Conservation (phyloP, 2,797 vertebrate genomes). For the Selene dorsalis region DNA sequence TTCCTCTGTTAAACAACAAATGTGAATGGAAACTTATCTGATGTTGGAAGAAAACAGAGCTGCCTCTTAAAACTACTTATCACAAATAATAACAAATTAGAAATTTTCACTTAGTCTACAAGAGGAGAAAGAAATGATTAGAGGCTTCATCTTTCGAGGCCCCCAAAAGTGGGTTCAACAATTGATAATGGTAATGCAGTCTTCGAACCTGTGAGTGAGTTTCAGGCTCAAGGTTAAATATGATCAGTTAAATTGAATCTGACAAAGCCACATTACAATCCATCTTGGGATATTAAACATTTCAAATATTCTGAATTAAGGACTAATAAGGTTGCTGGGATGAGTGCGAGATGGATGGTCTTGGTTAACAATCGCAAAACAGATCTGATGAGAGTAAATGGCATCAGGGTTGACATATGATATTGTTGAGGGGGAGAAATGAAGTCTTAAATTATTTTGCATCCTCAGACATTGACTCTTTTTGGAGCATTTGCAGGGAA, state of each 20-base stretch:
- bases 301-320: slow-evolving; percentile 86
- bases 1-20: slow-evolving; percentile 6
- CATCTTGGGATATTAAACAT: slow-evolving; percentile 89
- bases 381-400: slow-evolving; percentile 73
- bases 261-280: slow-evolving; percentile 88
- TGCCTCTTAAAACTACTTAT: slow-evolving; percentile 28
- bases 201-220: slow-evolving; percentile 81
- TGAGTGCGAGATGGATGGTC: slow-evolving; percentile 85
- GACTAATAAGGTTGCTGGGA: slow-evolving; percentile 85
- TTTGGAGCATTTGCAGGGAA: slow-evolving; percentile 17
- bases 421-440: slow-evolving; percentile 66
- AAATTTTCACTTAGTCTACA: slow-evolving; percentile 47
- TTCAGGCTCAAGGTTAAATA: slow-evolving; percentile 84
- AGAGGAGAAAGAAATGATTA: slow-evolving; percentile 54
- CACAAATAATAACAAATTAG: slow-evolving; percentile 49
- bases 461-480: slow-evolving; percentile 48
- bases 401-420: slow-evolving; percentile 74
- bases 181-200: slow-evolving; percentile 76
- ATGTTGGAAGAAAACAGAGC: neutral
- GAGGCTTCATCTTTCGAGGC: slow-evolving; percentile 47
- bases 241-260: slow-evolving; percentile 84
- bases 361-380: slow-evolving; percentile 78
- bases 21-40: slow-evolving; percentile 8
- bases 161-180: slow-evolving; percentile 67
- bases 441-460: slow-evolving; percentile 67